Conservation (phyloP, 2,113 vertebrate species). For the Microtus pennsylvanicus region DNA sequence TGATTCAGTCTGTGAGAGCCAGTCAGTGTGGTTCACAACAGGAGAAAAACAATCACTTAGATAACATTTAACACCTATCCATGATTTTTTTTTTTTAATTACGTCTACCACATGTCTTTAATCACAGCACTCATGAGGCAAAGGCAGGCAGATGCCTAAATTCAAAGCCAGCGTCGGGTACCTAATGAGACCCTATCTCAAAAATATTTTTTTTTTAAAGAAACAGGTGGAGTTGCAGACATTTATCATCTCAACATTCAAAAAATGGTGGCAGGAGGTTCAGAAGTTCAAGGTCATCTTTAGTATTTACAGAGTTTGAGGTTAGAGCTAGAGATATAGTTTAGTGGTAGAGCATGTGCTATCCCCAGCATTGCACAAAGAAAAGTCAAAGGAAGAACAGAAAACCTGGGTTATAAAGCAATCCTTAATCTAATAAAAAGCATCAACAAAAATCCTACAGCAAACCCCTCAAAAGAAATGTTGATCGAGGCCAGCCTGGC, state of each 20-base stretch:
- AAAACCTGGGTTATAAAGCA: slow-evolving; percentile 1
- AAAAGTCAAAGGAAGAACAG: background rate
- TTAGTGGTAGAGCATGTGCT: background rate
- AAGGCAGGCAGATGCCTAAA: background rate
- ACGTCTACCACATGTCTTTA: background rate
- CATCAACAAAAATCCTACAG: background rate
- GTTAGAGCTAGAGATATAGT: too few relatives aligned
- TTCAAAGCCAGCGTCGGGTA: background rate
- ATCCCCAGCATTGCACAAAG: background rate
- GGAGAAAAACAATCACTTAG: background rate
- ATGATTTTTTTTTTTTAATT: background rate
- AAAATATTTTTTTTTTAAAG: background rate
- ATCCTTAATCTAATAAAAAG: slow-evolving; percentile 52
- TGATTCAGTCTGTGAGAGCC: background rate
- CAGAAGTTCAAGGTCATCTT: background rate
- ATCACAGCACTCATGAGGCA: background rate
- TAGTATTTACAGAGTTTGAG: background rate
- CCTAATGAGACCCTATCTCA: background rate
- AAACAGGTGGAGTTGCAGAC: background rate
- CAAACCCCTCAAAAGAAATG: background rate
- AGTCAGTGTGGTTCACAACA: background rate
- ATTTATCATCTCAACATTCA: background rate
- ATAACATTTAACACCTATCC: background rate
- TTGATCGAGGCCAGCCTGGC: too few relatives aligned
- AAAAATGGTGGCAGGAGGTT: background rate